These are phyloP conservation scores for Barnardius zonarius DNA, from an alignment of 2,113 vertebrate species.

Conservation along the genomic window DNA sequence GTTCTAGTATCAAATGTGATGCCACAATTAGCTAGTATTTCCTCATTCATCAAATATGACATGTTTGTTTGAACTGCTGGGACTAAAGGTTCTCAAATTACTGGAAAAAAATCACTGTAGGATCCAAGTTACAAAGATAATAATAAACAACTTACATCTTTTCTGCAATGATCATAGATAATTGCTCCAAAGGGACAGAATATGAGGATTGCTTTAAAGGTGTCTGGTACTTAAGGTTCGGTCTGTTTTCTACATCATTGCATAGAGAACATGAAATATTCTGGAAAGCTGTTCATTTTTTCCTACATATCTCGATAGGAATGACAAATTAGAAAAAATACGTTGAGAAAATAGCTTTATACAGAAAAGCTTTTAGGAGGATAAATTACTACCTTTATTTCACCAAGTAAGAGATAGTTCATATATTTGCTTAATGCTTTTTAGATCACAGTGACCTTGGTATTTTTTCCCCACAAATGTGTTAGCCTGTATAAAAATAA, in stretches of 20 bases:
- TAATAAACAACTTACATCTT: not conserved
- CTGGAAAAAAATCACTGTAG: not conserved
- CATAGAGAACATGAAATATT: not conserved
- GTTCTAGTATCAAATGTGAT: not conserved
- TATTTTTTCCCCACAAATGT: not conserved
- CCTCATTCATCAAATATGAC: not conserved
- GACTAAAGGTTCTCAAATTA: not conserved
- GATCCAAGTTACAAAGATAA: not conserved
- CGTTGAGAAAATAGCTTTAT: not conserved
- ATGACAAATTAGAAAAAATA: not conserved
- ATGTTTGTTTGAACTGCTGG: not conserved
- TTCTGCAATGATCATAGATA: not conserved
- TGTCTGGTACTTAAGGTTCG: not conserved
- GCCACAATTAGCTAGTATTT: not conserved
- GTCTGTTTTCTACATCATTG: not conserved
- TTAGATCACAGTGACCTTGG: not conserved
- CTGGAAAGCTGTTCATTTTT: not conserved
- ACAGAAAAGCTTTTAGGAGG: slow-evolving; percentile 5
- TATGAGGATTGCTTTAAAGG: not conserved
- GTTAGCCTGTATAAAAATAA: slow-evolving; percentile 2
- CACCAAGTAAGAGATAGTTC: not conserved
- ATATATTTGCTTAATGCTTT: not conserved
- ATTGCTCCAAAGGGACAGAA: not conserved
- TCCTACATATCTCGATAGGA: not conserved
- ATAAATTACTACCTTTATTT: slow-evolving; percentile 6